Base-by-base conservation (phyloP, 2,888 invertebrate genomes). In the Alsophila aescularia region DNA sequence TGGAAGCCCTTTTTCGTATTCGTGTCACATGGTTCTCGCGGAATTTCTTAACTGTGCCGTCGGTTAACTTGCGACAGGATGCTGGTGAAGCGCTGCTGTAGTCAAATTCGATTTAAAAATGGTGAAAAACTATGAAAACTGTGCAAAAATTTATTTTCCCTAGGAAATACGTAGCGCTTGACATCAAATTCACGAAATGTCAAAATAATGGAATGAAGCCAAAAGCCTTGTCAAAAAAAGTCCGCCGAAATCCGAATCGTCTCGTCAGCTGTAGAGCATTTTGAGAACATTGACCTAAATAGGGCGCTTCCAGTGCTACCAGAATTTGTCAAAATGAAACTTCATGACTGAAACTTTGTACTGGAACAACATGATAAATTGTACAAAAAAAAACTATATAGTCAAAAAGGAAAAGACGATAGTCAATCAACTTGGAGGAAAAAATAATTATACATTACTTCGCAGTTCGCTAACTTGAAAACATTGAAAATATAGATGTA, bases 141-240 rank as follows among this genome's bases (percentile, higher is more conserved):
- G 78, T 69, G 67, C 74, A 81, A 84, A 83, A 77, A 76, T 74
- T 64, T 76, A 77, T 84, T 87, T 87, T 86, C 80, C 79, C 77
- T 75, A 78, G 77, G 85, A 90, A 90, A 91, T 90, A 91, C 87
- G 90, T 89, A 90, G 90, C 89, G 87, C 86, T 89, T 91, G 90
- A 91, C 91, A 92, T 85, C 85, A 82, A 91, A 89, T 87, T 87
- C 88, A 85, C 84, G 84, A 91, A 88, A 90, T 87, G 92, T 92
- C 92, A 92, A 92, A 92, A 92, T 92, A 91, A 88, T 90, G 87
- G 87, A 86, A 87, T 86, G 86, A 90, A 90, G 85, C 86, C 85
- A 87, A 88, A 86, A 87, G 85, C 82, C 82, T 81, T 90, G 88
- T 87, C 90, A 89, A 88, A 90, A 88, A 89, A 89, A 89, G 83